Conservation (phyloP, 2,888 invertebrate species). For the Drosophila percnosoma region DNA sequence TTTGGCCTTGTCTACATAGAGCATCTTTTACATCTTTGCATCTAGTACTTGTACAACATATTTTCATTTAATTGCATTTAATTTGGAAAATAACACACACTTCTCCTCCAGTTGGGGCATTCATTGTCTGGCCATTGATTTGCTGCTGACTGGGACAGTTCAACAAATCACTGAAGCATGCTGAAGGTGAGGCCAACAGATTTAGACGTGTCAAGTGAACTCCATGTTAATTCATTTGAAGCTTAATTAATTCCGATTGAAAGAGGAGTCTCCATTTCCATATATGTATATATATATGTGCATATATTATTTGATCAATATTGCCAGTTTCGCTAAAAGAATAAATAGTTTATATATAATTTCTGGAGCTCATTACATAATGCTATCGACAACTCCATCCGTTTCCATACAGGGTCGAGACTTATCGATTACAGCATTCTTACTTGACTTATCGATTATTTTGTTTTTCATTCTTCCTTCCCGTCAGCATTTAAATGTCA, state of each 20-base stretch:
- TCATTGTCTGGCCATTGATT: slow-evolving; percentile 25
- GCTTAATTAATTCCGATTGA: neutral
- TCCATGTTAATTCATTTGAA: neutral
- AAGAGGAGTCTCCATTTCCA: no score
- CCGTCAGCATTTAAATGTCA: neutral
- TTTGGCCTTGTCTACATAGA: slow-evolving; percentile 32
- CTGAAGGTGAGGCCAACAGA: neutral
- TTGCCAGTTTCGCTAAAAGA: no score
- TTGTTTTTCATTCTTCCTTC: neutral
- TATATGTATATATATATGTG: neutral
- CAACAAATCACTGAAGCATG: slow-evolving; percentile 10
- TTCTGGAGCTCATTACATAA: no score
- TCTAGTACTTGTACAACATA: slow-evolving; percentile 52
- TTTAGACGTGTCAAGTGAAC: neutral
- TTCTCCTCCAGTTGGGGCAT: neutral
- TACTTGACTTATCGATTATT: neutral
- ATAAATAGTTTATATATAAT: no score
- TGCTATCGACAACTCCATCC: neutral
- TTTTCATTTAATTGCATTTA: slow-evolving; percentile 66
- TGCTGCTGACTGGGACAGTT: slow-evolving; percentile 22
- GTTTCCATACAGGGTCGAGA: neutral
- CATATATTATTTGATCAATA: neutral
- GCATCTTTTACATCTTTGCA: slow-evolving; percentile 24
- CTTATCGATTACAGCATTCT: neutral
- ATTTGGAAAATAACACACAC: slow-evolving; percentile 43